Evolutionary conservation across 2,113 vertebrate genomes (phyloP).

Genomic region (Gymnarchus niloticus): DNA sequence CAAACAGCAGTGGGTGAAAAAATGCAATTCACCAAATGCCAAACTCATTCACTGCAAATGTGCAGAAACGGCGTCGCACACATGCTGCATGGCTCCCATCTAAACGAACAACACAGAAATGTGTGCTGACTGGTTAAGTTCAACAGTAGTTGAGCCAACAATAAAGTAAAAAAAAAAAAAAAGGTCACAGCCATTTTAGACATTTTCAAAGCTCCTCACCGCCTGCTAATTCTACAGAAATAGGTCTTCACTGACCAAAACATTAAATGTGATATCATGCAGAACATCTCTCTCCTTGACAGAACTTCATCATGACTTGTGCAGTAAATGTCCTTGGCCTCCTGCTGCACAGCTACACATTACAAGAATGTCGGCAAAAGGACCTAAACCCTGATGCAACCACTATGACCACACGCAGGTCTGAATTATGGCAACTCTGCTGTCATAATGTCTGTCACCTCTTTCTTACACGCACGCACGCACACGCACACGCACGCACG

Average conservation of each 20-base stretch:
- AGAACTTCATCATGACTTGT: background rate
- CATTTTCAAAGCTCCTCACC: background rate
- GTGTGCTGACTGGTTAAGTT: background rate
- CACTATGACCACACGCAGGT: background rate
- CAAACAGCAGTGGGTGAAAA: too few species aligned
- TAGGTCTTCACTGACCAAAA: background rate
- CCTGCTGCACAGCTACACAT: slow-evolving; percentile 21
- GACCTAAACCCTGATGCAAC: background rate
- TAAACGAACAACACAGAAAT: background rate
- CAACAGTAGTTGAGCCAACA: background rate
- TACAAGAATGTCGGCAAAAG: slow-evolving; percentile 15
- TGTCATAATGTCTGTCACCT: background rate
- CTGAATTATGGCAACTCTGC: background rate
- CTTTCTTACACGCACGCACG: too few species aligned
- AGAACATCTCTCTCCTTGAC: background rate
- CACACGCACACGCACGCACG: too few species aligned
- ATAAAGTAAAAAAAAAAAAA: background rate
- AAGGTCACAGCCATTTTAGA: background rate
- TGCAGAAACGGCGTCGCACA: background rate
- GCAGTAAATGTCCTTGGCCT: background rate
- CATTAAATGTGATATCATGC: background rate
- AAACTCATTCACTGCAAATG: background rate
- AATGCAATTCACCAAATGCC: too few species aligned
- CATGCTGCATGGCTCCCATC: background rate
- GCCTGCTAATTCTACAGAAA: background rate